phyloP scores from a whole-genome alignment of 2,113 vertebrate genomes.

The Neolamprologus toae region DNA sequence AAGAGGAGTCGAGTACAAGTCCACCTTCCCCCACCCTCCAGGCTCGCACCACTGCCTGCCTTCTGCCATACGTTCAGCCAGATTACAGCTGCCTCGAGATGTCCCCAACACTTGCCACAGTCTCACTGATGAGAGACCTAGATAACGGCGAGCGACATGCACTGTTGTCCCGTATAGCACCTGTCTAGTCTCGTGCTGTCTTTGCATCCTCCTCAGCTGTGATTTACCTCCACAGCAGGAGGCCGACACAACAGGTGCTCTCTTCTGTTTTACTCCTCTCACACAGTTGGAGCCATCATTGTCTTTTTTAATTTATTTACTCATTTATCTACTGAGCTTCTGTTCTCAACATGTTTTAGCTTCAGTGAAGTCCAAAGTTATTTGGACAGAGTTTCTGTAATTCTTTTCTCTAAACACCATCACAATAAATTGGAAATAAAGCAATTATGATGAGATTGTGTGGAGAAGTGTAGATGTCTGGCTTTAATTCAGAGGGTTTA shows the following conservation, averaged over 20 bases:
- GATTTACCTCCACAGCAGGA: slow-evolving; percentile 13
- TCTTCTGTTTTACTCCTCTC: background rate
- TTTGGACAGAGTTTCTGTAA: background rate
- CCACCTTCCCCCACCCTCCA: background rate
- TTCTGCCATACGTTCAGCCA: slow-evolving; percentile 7
- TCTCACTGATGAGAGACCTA: slow-evolving; percentile 27
- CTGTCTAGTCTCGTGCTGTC: slow-evolving; percentile 25
- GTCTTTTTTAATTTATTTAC: background rate
- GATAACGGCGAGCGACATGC: slow-evolving; percentile 13
- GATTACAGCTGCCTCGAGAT: slow-evolving; percentile 53
- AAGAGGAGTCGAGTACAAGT: slow-evolving; percentile 1
- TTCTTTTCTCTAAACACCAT: background rate
- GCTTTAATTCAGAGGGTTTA: background rate
- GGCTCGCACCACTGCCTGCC: background rate
- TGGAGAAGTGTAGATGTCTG: background rate
- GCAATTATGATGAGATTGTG: background rate
- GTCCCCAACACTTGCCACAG: slow-evolving; percentile 27
- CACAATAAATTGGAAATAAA: background rate
- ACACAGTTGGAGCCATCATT: background rate
- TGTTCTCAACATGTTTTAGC: background rate
- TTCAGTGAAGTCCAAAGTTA: background rate
- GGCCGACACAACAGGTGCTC: slow-evolving; percentile 24
- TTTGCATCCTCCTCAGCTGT: background rate
- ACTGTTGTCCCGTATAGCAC: slow-evolving; percentile 13
- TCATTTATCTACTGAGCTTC: background rate